These are phyloP conservation scores for Pelodytes ibericus DNA, from an alignment of 2,797 vertebrate genomes.

Conservation along the genomic window DNA sequence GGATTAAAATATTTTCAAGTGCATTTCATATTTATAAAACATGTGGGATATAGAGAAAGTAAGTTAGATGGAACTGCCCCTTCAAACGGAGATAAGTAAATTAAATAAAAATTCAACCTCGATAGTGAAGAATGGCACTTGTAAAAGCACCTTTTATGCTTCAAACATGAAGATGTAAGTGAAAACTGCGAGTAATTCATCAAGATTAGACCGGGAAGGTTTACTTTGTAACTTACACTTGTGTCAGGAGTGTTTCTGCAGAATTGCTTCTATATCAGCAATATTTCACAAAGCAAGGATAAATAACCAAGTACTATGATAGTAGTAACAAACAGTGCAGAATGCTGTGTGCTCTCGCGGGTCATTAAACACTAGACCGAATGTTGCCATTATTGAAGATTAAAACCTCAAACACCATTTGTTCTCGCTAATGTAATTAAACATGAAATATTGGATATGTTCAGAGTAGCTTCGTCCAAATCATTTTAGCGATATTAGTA, in stretches of 20 bases:
- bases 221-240: slow-evolving; percentile 33
- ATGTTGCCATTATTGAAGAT: slow-evolving; percentile 38
- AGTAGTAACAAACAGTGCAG: slow-evolving; percentile 1
- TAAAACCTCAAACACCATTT: slow-evolving; percentile 29
- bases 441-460: slow-evolving; percentile 33
- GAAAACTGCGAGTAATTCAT: slow-evolving; percentile 33
- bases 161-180: background rate
- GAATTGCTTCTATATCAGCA: slow-evolving; percentile 24
- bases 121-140: slow-evolving; percentile 1
- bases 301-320: slow-evolving; percentile 22
- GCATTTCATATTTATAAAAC: no score
- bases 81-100: background rate
- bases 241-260: slow-evolving; percentile 9
- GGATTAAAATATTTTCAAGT: no score
- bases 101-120: background rate
- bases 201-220: slow-evolving; percentile 14
- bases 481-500: slow-evolving; percentile 4
- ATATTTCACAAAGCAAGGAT: slow-evolving; percentile 33
- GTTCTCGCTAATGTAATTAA: slow-evolving; percentile 30
- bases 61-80: no score
- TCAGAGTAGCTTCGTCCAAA: slow-evolving; percentile 11
- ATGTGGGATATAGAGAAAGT: no score
- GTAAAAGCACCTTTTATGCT: background rate
- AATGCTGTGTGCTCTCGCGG: slow-evolving; percentile 16
- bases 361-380: slow-evolving; percentile 37